Conservation (phyloP, 2,113 vertebrate genomes). For the Catharus fuscescens region DNA sequence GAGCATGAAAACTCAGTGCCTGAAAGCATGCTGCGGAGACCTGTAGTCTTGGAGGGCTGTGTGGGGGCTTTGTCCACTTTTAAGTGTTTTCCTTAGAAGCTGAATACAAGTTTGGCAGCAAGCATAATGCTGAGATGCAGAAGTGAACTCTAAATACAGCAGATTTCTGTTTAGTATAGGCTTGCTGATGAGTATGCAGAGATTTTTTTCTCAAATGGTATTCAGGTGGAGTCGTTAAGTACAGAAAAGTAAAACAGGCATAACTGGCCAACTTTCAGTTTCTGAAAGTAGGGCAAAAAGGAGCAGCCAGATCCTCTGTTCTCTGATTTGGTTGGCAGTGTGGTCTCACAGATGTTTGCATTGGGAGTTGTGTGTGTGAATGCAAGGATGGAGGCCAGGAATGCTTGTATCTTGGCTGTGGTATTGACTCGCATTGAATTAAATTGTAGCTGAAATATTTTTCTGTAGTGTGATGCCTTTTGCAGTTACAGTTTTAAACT, state of each 20-base stretch:
- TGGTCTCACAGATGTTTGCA: not conserved
- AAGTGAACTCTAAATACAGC: not conserved
- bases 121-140: not conserved
- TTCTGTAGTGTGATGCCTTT: not conserved
- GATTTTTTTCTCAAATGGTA: not conserved
- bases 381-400: not conserved
- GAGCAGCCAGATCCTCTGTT: not conserved
- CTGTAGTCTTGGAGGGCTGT: not conserved
- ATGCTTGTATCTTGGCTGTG: not conserved
- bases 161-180: not conserved
- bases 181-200: not conserved
- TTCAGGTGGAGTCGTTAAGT: not conserved
- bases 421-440: not conserved
- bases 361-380: not conserved
- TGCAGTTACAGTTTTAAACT: not conserved
- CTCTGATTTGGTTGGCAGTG: not conserved
- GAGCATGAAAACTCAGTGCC: not conserved
- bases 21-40: not conserved
- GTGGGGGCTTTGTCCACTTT: not conserved
- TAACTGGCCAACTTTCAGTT: not conserved
- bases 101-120: not conserved
- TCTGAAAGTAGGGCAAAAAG: not conserved
- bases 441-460: not conserved
- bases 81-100: not conserved
- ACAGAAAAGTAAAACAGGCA: not conserved